Evolutionary conservation across 2,113 vertebrate genomes (phyloP).

Genomic region (Crocuta crocuta): DNA sequence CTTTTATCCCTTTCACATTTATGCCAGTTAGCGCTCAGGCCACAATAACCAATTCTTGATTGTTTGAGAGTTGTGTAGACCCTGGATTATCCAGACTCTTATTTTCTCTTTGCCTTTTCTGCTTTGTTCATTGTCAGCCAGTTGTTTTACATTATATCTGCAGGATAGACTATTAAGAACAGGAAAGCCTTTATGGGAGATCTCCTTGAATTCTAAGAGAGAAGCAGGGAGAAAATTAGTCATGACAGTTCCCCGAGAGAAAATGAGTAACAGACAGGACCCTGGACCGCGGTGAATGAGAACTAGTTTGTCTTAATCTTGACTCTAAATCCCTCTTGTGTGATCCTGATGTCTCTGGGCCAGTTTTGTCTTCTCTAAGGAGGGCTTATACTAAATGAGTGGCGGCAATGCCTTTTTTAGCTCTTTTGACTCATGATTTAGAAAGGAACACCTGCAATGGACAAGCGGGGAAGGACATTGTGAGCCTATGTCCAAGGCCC

Average conservation of each 20-base stretch:
- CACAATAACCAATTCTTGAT: background rate
- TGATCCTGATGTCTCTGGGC: background rate
- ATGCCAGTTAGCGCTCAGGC: background rate
- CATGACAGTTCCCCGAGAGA: background rate
- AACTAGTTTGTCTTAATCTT: background rate
- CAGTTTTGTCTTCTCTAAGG: background rate
- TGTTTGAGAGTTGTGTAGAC: background rate
- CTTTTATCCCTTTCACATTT: background rate
- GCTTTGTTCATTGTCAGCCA: background rate
- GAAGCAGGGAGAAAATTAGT: background rate
- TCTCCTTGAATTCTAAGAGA: background rate
- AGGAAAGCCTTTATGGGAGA: background rate
- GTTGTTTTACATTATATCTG: background rate
- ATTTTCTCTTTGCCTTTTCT: background rate
- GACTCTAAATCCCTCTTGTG: background rate
- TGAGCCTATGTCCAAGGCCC: background rate
- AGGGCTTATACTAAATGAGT: background rate
- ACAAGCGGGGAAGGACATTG: background rate
- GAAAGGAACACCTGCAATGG: background rate
- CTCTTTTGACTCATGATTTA: background rate
- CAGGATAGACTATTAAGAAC: background rate
- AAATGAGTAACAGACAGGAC: background rate
- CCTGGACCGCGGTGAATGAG: rapidly evolving
- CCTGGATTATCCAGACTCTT: background rate
- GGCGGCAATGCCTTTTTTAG: background rate